Evolutionary conservation across 1,140 invertebrate genomes (phyloP), one percentile per base, ranked within the genome.

Genomic region (Phocides pigmalion): DNA sequence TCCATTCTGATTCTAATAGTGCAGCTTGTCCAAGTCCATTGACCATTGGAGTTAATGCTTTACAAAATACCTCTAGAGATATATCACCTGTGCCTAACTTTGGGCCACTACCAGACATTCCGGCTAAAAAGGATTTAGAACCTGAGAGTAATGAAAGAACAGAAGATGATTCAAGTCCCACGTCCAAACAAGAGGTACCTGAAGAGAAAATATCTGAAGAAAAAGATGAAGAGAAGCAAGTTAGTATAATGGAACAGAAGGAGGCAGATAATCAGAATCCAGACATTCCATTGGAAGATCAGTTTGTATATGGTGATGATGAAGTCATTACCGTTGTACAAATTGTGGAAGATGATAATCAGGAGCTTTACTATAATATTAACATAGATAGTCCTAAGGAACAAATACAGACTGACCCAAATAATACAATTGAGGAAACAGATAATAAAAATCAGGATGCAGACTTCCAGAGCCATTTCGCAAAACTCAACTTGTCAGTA

Each of bases 241-340:
- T 6, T 1, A 44, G 11, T 22, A 41, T 47, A 12, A 47, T 56
- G 11, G 20, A 58, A 25, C 46, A 47, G 0, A 50, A 19, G n/a
- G 53, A 51, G 9, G 14, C 9, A 16, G 47, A 59, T 35, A 35
- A 66, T 19, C 63, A 50, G 12, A 51, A 59, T 16, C 44, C 66
- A 64, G 65, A 77, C 62, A 74, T 78, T 70, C 79, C 75, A 66
- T 50, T 76, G 20, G 84, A 75, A 32, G 71, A 81, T 41, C 82
- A 83, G 35, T 70, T 81, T 58, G 83, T 80, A 37, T 82, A 85
- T 82, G 74, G 76, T 67, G 85, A 85, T 75, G 90, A 92, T 75
- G 91, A 92, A 70, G 80, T 91, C 20, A 91, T 91, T 15, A 92
- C 91, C 1, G 77, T 92, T 62, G 89, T 90, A 16, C 89, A 92